These are phyloP conservation scores for Protomyctophum bolini DNA, from an alignment of 2,113 vertebrate genomes.

Conservation along the genomic window DNA sequence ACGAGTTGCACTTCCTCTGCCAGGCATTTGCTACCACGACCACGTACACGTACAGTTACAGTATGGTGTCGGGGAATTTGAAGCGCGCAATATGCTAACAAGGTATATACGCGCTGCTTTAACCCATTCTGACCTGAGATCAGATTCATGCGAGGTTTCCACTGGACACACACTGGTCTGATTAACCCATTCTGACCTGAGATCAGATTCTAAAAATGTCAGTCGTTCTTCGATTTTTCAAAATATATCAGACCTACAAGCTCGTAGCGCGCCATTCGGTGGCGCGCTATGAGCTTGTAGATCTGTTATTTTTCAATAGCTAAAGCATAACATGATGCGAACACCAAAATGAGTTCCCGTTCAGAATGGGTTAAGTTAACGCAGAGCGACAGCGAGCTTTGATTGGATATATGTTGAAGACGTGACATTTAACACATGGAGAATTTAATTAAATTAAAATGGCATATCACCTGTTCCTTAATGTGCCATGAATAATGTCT, in stretches of 20 bases:
- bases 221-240: too few species aligned
- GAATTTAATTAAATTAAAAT: neutral
- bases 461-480: constrained; percentile 11
- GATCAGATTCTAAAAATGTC: too few species aligned
- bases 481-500: constrained; percentile 4
- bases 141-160: too few species aligned
- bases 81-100: constrained; percentile 16
- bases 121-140: too few species aligned
- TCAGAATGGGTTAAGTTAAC: neutral
- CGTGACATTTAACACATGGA: constrained; percentile 13
- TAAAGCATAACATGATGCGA: too few species aligned
- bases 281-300: too few species aligned
- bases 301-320: too few species aligned
- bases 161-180: neutral
- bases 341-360: too few species aligned
- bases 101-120: neutral
- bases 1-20: constrained; percentile 4
- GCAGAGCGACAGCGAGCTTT: neutral
- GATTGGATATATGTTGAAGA: neutral
- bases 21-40: constrained; percentile 5
- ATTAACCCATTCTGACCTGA: too few species aligned
- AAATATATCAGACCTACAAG: too few species aligned
- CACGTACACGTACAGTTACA: too few species aligned
- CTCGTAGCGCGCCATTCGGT: too few species aligned
- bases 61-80: neutral